phyloP scores from a whole-genome alignment of 2,797 vertebrate genomes.

The Alauda arvensis region DNA sequence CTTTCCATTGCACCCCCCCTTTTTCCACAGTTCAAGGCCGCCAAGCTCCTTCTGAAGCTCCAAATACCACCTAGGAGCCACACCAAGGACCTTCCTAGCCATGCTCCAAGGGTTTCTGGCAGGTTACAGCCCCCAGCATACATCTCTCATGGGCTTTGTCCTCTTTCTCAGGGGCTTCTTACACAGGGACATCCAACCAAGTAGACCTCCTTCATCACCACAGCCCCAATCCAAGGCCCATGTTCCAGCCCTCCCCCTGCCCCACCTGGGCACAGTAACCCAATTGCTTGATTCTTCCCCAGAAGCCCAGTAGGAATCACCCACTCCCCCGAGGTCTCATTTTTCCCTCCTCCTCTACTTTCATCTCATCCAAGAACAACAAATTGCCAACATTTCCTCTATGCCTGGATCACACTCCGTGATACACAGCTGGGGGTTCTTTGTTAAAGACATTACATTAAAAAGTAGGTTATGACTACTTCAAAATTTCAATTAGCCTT shows the following conservation, averaged over 20 bases:
- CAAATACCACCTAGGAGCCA: neutral
- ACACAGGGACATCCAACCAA: neutral
- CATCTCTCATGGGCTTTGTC: neutral
- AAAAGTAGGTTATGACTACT: neutral
- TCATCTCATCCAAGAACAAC: neutral
- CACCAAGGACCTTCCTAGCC: neutral
- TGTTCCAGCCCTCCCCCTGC: neutral
- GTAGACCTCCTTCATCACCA: neutral
- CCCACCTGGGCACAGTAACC: neutral
- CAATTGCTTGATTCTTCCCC: neutral
- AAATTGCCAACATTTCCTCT: neutral
- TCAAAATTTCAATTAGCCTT: neutral
- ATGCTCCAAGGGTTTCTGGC: neutral
- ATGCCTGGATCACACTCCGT: neutral
- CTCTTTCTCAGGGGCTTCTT: neutral
- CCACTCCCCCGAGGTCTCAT: neutral
- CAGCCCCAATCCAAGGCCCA: neutral
- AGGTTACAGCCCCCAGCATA: neutral
- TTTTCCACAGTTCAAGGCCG: neutral
- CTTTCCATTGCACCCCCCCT: neutral
- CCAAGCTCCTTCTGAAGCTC: neutral
- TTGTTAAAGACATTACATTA: neutral
- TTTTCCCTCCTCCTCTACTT: neutral
- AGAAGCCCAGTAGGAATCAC: neutral
- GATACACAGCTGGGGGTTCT: neutral